Percentiles rank a stretch among this genome's conserved stretches.
These are phyloP conservation scores for Papilio machaon DNA, from an alignment of 1,140 invertebrate genomes.

Conservation along the genomic window DNA sequence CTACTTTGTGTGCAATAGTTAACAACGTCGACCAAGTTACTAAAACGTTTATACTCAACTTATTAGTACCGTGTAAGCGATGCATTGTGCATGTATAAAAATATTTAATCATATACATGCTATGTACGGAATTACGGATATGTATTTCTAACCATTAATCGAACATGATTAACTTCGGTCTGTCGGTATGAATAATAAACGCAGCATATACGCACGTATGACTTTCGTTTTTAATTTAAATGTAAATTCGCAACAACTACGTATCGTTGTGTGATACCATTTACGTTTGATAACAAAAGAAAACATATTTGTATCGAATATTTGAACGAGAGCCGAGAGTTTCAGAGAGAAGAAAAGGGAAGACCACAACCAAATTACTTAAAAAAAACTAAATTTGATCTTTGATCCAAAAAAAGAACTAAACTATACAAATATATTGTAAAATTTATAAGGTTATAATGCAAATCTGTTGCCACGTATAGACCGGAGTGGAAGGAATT, in stretches of 20 bases:
- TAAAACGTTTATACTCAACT: background rate
- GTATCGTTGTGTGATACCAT: background rate
- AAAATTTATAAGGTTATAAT: too few relatives aligned
- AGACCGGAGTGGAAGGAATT: too few relatives aligned
- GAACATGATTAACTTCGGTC: constrained; percentile 1
- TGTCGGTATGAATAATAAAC: constrained; percentile 10
- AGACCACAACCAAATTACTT: too few relatives aligned
- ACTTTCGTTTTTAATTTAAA: constrained; percentile 14
- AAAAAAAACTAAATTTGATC: too few relatives aligned
- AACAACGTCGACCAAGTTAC: background rate
- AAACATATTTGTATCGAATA: background rate
- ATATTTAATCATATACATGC: background rate
- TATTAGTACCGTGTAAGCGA: background rate
- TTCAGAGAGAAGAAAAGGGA: too few relatives aligned
- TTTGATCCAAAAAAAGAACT: too few relatives aligned
- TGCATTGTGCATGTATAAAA: constrained; percentile 15
- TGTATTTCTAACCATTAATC: constrained; percentile 15
- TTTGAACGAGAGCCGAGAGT: too few relatives aligned
- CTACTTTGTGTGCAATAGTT: background rate
- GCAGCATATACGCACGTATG: background rate
- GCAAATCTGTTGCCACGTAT: too few relatives aligned
- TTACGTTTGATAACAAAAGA: background rate
- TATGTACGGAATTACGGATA: constrained; percentile 26
- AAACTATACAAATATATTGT: too few relatives aligned
- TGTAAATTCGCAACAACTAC: constrained; percentile 3